Evolutionary conservation across 2,888 invertebrate species (phyloP), one percentile per base, ranked within the genome.

Genomic region (Lordiphosa fenestrarum): DNA sequence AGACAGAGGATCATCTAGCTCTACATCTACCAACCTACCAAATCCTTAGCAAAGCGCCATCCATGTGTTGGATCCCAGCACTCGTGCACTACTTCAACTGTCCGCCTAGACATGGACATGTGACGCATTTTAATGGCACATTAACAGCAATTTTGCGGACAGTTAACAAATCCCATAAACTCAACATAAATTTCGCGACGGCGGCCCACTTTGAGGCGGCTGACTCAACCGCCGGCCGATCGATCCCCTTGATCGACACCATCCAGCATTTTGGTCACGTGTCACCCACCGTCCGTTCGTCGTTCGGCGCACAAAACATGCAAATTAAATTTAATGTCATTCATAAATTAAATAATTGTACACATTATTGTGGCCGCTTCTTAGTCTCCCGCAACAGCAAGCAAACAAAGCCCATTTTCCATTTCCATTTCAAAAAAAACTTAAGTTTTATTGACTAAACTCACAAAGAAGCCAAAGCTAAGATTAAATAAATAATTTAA

Each of bases 111-210:
- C 9, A 10, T 33, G 44, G 67, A 82, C 83, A 80, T 70, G 84
- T 64, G 67, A 60, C 67, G 87, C 80, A 87, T 87, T 82, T 86
- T 74, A 87, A 87, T 86, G 74, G 73, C 71, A 67, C 73, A 76
- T 78, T 84, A 77, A 83, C 78, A 73, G 69, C 71, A 68, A 82
- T 85, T 85, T 75, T 58, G 71, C 59, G 68, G 87, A 86, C 86
- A 85, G 76, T 75, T 76, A 81, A 86, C 86, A 85, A 81, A 77
- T 69, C 66, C 74, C 69, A 86, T 87, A 86, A 87, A 86, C 69
- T 71, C 64, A 61, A 69, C 55, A 71, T 57, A 62, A 71, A 65
- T 68, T 74, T 15, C 15, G 65, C 61, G 56, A 12, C 30, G 53
- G n/a, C 65, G 69, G 60, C 53, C 48, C 53, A 66, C 73, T 71